These are phyloP conservation scores for Lepas anatifera DNA, from an alignment of 2,888 invertebrate species.

Conservation along the genomic window DNA sequence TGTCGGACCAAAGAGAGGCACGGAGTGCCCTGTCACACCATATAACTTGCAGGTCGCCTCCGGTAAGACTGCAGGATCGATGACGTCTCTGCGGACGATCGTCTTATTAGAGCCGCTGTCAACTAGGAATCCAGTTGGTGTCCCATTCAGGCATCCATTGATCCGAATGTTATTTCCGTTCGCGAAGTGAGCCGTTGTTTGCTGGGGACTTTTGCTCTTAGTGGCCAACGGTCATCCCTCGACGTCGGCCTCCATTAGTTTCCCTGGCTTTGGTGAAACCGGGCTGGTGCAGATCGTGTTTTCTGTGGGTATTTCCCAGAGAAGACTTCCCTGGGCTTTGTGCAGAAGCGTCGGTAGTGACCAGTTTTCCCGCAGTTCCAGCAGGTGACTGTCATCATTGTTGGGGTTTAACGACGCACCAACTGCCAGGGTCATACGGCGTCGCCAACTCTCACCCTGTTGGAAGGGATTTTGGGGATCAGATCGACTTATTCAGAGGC, in stretches of 20 bases:
- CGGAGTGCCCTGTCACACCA: not conserved
- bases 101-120: too few relatives aligned
- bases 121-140: not conserved
- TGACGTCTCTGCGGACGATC: not conserved
- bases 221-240: not conserved
- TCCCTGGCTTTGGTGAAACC: not conserved
- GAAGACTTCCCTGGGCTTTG: too few relatives aligned
- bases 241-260: not conserved
- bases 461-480: too few relatives aligned
- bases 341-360: too few relatives aligned
- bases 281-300: too few relatives aligned
- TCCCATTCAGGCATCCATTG: not conserved
- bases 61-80: not conserved
- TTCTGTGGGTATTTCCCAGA: too few relatives aligned
- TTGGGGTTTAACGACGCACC: too few relatives aligned
- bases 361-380: too few relatives aligned
- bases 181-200: not conserved
- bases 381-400: too few relatives aligned
- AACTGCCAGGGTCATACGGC: too few relatives aligned
- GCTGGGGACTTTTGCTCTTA: not conserved
- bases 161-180: not conserved
- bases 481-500: too few relatives aligned
- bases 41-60: not conserved
- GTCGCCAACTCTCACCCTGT: too few relatives aligned
- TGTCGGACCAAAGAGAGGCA: not conserved